Evolutionary conservation across 1,140 invertebrate genomes (phyloP), one percentile per base, ranked within the genome.

Genomic region (Drosophila tani): DNA sequence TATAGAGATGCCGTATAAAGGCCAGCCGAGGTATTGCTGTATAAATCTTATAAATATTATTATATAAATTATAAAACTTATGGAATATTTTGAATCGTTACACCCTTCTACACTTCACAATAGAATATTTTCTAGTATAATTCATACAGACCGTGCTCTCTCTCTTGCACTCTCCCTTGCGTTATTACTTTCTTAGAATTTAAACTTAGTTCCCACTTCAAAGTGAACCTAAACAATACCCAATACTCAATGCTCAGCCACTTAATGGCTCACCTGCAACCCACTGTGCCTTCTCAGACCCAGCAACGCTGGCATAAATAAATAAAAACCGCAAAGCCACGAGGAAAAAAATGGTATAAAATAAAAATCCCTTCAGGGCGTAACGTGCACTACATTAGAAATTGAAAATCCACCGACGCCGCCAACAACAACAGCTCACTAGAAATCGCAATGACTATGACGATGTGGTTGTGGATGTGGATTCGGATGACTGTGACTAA

Each of bases 301-400:
- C 49, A 67, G 66, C 60, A 69, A 71, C 76, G 55, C 62, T 65
- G 67, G 58, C 81, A 78, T 83, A 84, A 81, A 82, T 81, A 87
- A 87, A 88, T 88, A 84, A 84, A 55, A 90, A 68, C 74, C 51
- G 81, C 74, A 88, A 75, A 88, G 74, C 32, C n/a, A 62, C 24
- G 38, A 17, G 32, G 9, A 46, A 65, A 84, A 82, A 90, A 84
- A 59, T 60, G 24, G 66, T 75, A 88, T 84, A 90, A 90, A 88
- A 90, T 79, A 79, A 90, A 88, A 85, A 90, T 81, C 81, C 81
- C 85, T 91, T 74, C 79, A 82, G 85, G 85, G 85, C 79, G 85
- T 90, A 90, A 90, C 85, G 85, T 90, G 85, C 81, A 90, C 85
- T 90, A 90, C 85, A 90, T 90, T 90, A 91, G 85, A 90, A 90